Conservation (phyloP, 2,888 invertebrate species). For the Eudiplozoon nipponicum region DNA sequence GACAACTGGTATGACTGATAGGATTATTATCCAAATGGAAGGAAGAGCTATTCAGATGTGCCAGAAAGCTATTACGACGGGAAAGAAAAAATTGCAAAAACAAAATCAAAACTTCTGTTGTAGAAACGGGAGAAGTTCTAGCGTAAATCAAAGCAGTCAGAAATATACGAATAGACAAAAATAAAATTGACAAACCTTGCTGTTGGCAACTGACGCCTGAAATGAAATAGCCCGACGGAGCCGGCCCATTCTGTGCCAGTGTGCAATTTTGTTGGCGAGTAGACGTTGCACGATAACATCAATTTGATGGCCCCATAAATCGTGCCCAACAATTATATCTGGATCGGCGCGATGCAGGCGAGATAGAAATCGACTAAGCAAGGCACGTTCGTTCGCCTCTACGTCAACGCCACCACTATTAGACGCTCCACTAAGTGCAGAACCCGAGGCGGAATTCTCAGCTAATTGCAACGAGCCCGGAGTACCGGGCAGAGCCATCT, state of each 20-base stretch:
- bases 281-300: slow-evolving; percentile 58
- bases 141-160: too few relatives aligned
- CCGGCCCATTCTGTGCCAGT: slow-evolving; percentile 62
- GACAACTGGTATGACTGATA: too few relatives aligned
- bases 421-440: too few relatives aligned
- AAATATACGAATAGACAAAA: too few relatives aligned
- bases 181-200: not conserved
- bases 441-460: not conserved
- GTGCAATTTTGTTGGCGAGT: slow-evolving; percentile 39
- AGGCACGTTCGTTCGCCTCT: slow-evolving; percentile 39
- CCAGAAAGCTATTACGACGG: too few relatives aligned
- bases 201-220: not conserved
- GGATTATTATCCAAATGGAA: too few relatives aligned
- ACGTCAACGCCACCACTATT: slow-evolving; percentile 7
- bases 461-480: too few relatives aligned
- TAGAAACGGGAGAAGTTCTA: too few relatives aligned
- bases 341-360: slow-evolving; percentile 57
- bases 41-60: too few relatives aligned
- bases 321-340: slow-evolving; percentile 62
- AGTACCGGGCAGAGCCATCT: too few relatives aligned
- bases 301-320: slow-evolving; percentile 55
- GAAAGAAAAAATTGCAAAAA: too few relatives aligned
- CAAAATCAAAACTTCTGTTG: too few relatives aligned
- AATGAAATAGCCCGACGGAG: slow-evolving; percentile 35
- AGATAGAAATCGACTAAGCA: slow-evolving; percentile 52